Evolutionary conservation across 2,113 vertebrate genomes (phyloP).

Genomic region (Sebastes schlegelii): DNA sequence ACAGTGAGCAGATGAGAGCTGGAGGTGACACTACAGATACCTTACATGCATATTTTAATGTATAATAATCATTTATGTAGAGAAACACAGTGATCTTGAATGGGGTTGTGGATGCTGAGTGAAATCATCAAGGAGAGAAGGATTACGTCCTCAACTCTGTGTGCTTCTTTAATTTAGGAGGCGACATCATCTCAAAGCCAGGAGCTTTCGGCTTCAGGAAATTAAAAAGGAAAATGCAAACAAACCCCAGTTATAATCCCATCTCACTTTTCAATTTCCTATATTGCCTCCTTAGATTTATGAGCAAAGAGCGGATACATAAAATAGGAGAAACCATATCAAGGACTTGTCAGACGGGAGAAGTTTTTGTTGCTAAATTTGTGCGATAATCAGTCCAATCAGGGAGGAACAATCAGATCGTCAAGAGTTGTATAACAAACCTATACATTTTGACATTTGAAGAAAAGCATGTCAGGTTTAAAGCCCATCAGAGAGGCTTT

Average conservation of each 20-base stretch:
- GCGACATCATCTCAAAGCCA: constrained; percentile 86
- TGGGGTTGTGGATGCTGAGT: background rate
- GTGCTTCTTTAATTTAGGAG: constrained; percentile 66
- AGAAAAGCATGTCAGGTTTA: constrained; percentile 25
- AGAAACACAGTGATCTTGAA: background rate
- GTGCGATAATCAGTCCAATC: constrained; percentile 4
- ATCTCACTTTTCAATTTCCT: constrained; percentile 88
- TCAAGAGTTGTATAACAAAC: background rate
- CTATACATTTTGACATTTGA: constrained; percentile 29
- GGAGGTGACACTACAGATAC: constrained; percentile 16
- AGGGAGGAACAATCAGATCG: background rate
- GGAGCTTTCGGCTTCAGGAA: constrained; percentile 93
- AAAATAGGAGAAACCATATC: constrained; percentile 14
- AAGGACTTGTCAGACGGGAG: background rate
- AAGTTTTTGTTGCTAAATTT: background rate
- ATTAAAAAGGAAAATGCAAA: constrained; percentile 99
- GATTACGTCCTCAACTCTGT: constrained; percentile 55
- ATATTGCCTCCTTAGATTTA: constrained; percentile 73
- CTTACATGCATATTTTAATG: background rate
- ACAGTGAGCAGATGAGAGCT: constrained; percentile 36
- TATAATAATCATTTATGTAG: background rate
- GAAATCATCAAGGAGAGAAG: constrained; percentile 48
- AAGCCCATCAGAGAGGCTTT: constrained; percentile 47
- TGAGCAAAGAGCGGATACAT: constrained; percentile 25
- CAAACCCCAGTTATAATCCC: constrained; percentile 88